Conservation (phyloP, 2,797 vertebrate genomes). For the Lacerta bilineata region DNA sequence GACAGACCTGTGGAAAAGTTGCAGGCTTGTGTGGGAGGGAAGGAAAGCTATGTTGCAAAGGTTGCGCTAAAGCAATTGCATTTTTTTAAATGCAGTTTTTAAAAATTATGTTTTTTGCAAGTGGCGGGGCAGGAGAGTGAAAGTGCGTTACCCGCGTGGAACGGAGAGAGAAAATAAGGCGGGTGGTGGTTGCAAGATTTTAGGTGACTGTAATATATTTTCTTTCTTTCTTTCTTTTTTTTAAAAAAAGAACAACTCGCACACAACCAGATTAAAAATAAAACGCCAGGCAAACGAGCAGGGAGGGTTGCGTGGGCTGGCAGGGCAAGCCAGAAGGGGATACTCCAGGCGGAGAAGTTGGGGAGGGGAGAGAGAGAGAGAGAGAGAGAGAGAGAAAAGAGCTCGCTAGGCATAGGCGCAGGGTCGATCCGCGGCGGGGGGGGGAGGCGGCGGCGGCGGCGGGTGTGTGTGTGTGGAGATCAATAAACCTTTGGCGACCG, state of each 20-base stretch:
- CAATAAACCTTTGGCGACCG: constrained; percentile 78
- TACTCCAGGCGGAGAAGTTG: constrained; percentile 41
- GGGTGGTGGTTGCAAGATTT: constrained; percentile 26
- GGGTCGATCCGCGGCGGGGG: not conserved
- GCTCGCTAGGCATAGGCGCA: not conserved
- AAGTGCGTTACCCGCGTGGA: not conserved
- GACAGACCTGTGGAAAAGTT: constrained; percentile 10
- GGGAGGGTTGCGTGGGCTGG: not conserved
- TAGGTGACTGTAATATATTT: not conserved
- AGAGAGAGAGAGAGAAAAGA: too few species aligned
- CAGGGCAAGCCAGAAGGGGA: constrained; percentile 50
- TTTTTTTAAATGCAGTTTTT: not conserved
- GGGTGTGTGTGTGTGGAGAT: constrained; percentile 46
- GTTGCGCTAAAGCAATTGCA: not conserved
- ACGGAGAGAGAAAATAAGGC: not conserved
- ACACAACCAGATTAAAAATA: not conserved
- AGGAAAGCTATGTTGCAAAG: too few species aligned
- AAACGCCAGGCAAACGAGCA: not conserved
- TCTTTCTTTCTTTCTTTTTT: not conserved
- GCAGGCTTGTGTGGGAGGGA: not conserved
- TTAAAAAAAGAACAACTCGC: not conserved
- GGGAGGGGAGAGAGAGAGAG: not conserved
- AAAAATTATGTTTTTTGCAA: too few species aligned
- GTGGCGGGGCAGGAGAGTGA: not conserved
- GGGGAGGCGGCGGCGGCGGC: constrained; percentile 24